Base-by-base conservation (phyloP, 37 sponge, comb jelly and placozoan genomes). In the Cliona cf. orientalis region DNA sequence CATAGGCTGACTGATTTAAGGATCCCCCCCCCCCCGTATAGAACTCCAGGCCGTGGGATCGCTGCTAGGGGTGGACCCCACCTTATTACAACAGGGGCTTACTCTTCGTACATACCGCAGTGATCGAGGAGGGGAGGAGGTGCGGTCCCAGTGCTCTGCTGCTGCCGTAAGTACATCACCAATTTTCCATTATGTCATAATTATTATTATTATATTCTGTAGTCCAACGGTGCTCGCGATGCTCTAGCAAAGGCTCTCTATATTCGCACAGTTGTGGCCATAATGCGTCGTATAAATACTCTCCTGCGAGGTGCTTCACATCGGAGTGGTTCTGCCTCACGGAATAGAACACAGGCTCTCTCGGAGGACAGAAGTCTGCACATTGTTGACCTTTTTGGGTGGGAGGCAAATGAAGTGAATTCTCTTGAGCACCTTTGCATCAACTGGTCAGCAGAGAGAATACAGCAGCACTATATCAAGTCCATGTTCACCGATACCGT, bases 191-290 rank as follows among this genome's bases (percentile, higher is more conserved):
- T n/a, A n/a, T n/a, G n/a, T n/a, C n/a, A n/a, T n/a, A n/a, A n/a
- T n/a, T n/a, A n/a, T n/a, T n/a, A n/a, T n/a, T n/a, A n/a, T n/a
- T n/a, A n/a, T 23, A 9, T 28, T 63, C 2, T 33, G 17, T 63
- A 95, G 96, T 83, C 96, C 22, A 91, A 91, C 53, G 76, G 88
- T 35, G 96, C 96, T 3, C 76, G 96, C 1, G 94, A 95, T 86
- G 87, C 89, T 21, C 87, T 95, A 22, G 94, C 94, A 4, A 92
- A 92, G 63, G 81, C 94, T 4, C 72, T 95, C 38, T 95, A 95
- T 80, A 82, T 86, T 32, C 81, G 96, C 29, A 95, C 94, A 17
- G 41, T 93, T 11, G 83, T 84, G 31, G 96, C 96, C 42, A 79
- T 95, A 17, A 83, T 95, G 66, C 82, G 91, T 2, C 75, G 96